Percentiles rank a stretch among this genome's conserved stretches.
phyloP scores from a whole-genome alignment of 2,113 vertebrate species.

The Climacteris rufus region DNA sequence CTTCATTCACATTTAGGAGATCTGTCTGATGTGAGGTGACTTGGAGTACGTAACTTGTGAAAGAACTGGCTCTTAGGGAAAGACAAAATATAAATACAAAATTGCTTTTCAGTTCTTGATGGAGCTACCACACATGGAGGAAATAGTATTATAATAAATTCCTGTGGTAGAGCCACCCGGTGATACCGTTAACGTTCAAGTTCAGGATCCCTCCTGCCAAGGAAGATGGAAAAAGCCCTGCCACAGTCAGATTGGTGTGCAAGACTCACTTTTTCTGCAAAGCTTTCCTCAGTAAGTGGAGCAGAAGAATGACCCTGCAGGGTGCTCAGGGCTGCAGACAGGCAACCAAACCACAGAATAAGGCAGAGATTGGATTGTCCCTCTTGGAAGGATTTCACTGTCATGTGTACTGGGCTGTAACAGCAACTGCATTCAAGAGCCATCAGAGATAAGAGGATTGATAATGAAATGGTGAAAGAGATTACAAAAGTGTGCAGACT shows the following conservation, averaged over 20 bases:
- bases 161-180: neutral
- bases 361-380: neutral
- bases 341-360: neutral
- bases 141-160: neutral
- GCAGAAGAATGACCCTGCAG: conserved; percentile 47
- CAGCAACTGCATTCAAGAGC: neutral
- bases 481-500: neutral
- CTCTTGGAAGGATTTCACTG: neutral
- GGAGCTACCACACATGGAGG: neutral
- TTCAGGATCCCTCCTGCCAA: neutral
- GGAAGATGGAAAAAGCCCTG: neutral
- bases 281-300: conserved; percentile 29
- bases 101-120: neutral
- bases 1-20: neutral
- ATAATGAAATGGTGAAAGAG: neutral
- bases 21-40: neutral
- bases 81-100: neutral
- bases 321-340: neutral
- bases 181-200: neutral
- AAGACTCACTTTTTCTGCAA: neutral
- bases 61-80: neutral
- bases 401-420: fast-evolving
- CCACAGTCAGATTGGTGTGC: neutral
- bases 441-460: neutral
- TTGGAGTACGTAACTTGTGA: neutral